Conservation (phyloP, 2,888 invertebrate species). For the Molorchus minor region DNA sequence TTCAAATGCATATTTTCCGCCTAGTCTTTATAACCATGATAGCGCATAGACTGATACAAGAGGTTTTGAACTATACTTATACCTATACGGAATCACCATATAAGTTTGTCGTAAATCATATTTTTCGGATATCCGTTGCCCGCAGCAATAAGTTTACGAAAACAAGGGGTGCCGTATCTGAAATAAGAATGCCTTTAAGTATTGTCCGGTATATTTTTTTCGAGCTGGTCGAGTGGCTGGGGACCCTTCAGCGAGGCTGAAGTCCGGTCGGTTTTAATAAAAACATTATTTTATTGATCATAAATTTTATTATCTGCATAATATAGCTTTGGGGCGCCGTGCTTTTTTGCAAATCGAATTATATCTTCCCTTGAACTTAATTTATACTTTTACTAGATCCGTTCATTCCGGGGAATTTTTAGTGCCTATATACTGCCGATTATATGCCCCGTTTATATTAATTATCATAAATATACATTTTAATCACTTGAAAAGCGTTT, state of each 20-base stretch:
- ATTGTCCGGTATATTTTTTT: constrained; percentile 41
- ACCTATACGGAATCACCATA: constrained; percentile 55
- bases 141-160: constrained; percentile 51
- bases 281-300: constrained; percentile 43
- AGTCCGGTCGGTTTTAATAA: constrained; percentile 41
- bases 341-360: constrained; percentile 36
- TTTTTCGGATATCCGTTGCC: constrained; percentile 57
- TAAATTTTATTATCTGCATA: constrained; percentile 45
- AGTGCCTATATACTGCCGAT: constrained; percentile 26
- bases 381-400: constrained; percentile 37
- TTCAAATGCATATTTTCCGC: constrained; percentile 35
- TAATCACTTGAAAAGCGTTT: constrained; percentile 3
- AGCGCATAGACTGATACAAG: constrained; percentile 51
- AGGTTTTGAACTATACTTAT: no score
- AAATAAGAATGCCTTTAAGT: constrained; percentile 35
- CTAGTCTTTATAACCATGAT: constrained; percentile 41
- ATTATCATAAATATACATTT: constrained; percentile 15
- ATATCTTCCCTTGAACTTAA: constrained; percentile 31
- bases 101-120: constrained; percentile 52
- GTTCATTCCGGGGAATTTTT: constrained; percentile 30
- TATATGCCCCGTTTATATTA: constrained; percentile 21
- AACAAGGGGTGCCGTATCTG: constrained; percentile 52
- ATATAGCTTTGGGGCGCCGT: constrained; percentile 36
- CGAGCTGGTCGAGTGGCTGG: constrained; percentile 38
- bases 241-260: constrained; percentile 33